Evolutionary conservation across 2,888 invertebrate species (phyloP), one percentile per base, ranked within the genome.

Genomic region (Leucoma salicis): DNA sequence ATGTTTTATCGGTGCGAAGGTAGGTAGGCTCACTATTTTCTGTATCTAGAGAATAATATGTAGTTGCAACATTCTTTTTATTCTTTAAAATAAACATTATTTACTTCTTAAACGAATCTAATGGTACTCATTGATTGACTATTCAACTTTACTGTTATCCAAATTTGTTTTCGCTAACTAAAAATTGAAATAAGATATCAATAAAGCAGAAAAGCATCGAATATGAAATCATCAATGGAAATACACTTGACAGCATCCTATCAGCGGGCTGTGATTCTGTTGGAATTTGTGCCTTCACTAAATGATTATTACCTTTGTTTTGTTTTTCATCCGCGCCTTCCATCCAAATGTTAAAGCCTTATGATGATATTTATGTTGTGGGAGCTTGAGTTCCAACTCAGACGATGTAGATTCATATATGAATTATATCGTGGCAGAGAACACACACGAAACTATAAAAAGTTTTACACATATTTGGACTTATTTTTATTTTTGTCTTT

Each of bases 281-380:
- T 70, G 78, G 77, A 78, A 78, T 79, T 74, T 74, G 74, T 77
- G 74, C 74, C 74, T 72, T 63, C 73, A 77, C 76, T 78, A 78
- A 78, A 78, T 78, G 78, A 77, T 77, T 74, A 74, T 70, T 73
- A 66, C 64, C 70, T 72, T 74, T 74, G 70, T 75, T 73, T 76
- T 74, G 61, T 75, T 76, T 75, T 67, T 74, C 70, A 67, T 62
- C 65, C 60, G 70, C 64, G 64, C 62, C 66, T 74, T 69, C 66
- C 71, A 74, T 75, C 71, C 69, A 68, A 73, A 77, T 69, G 68
- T 76, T 74, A 67, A 69, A 77, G 69, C 71, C 74, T 77, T 77
- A 76, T 72, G 74, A 74, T 73, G 72, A 75, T 66, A 71, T 71
- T 70, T 73, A 72, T 71, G 68, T 67, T 69, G 60, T 62, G 53